Evolutionary conservation across 2,888 invertebrate genomes (phyloP).

Genomic region (Anoplius nigerrimus): DNA sequence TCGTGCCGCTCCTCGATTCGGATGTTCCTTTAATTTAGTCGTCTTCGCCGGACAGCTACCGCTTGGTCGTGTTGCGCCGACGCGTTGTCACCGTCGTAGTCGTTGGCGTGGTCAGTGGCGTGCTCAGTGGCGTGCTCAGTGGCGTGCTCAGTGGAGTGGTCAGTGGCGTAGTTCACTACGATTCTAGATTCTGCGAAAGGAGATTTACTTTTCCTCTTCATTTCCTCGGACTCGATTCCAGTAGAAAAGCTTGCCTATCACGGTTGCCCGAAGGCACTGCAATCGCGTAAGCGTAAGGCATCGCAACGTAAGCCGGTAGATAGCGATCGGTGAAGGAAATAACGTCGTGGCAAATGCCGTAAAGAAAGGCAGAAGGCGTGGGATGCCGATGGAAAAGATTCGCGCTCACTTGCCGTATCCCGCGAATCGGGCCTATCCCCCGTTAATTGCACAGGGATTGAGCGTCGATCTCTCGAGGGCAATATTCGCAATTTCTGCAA

Average conservation of each 20-base stretch:
- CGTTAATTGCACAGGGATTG: slow-evolving; percentile 14
- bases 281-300: slow-evolving; percentile 1
- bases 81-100: slow-evolving; percentile 24
- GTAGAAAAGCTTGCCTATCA: too few relatives aligned
- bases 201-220: too few relatives aligned
- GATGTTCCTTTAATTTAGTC: slow-evolving; percentile 70
- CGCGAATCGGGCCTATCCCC: slow-evolving; percentile 1
- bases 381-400: slow-evolving; percentile 59
- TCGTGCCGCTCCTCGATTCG: slow-evolving; percentile 54
- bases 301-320: slow-evolving; percentile 39
- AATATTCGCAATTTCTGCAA: slow-evolving; percentile 58
- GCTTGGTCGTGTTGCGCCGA: slow-evolving; percentile 22
- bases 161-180: too few relatives aligned
- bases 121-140: too few relatives aligned
- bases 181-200: too few relatives aligned
- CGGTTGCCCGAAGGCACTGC: slow-evolving; percentile 9
- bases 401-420: slow-evolving; percentile 15
- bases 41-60: slow-evolving; percentile 39
- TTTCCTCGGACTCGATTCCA: too few relatives aligned
- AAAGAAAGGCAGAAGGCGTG: slow-evolving; percentile 67
- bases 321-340: slow-evolving; percentile 58
- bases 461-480: slow-evolving; percentile 44
- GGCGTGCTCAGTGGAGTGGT: too few relatives aligned
- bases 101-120: too few relatives aligned
- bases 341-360: slow-evolving; percentile 60